Evolutionary conservation across 2,888 invertebrate species (phyloP), one percentile per base, ranked within the genome.

Genomic region (Rhopalosiphum nymphaeae): DNA sequence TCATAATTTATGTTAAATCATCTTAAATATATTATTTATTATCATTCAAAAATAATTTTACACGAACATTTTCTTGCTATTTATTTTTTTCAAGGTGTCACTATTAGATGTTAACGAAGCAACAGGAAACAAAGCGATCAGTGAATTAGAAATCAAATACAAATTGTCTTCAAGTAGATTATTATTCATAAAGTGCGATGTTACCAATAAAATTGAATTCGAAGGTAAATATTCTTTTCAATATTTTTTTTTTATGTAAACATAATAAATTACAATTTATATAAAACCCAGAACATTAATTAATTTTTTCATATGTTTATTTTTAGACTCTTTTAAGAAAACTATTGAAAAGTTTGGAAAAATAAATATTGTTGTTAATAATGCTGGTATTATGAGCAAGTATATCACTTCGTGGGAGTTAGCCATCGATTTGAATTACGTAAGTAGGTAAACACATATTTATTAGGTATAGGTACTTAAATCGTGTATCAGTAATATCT

Each of bases 121-220:
- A 13, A n/a, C 16, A 21, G 93, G 93, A 88, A 89, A 67, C 11
- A 93, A 78, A 78, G 78, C 89, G 11, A 42, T 93, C 10, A 67
- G 11, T n/a, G 21, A 44, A n/a, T 78, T 93, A 56, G 49, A 78
- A n/a, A 89, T 56, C 11, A 78, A 89, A 29, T 89, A 53, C 26
- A 21, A 89, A 21, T 42, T 26, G 25, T 92, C 29, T 89, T 78
- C 78, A 78, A 89, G n/a, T 46, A 78, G 53, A 78, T 11, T 89
- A 78, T 25, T 93, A 44, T 93, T 93, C 7, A 78, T 93, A 56
- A 93, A 89, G 61, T 89, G 93, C 56, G 93, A 93, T 89, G 89
- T 93, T 29, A 78, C 93, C 7, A 93, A 78, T 25, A 44, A 93
- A 53, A 36, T 56, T 4, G 78, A 93, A 44, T 93, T 93, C 21